Evolutionary conservation across 2,888 invertebrate genomes (phyloP), one percentile per base, ranked within the genome.

Genomic region (Scaptomyza tumidula): DNA sequence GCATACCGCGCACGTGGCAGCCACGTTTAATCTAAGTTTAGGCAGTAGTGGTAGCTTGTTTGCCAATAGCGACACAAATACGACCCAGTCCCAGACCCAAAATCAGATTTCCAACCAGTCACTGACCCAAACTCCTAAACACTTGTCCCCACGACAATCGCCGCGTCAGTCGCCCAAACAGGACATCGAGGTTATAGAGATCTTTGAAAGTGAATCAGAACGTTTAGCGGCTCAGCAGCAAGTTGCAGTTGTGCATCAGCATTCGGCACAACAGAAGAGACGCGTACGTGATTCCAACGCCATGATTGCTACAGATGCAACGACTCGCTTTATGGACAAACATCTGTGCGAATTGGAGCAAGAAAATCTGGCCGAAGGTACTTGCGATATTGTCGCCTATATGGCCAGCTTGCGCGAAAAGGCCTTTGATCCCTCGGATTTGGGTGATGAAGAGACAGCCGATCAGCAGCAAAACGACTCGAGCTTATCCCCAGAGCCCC

Each of bases 351-450:
- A 92, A 63, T 84, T 92, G 50, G 91, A 92, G 75, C 91, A 90
- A 67, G 92, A 92, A 80, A 86, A 91, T 72, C 71, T 91, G 61
- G 89, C 90, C 14, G 91, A 90, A 7, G 90, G 88, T 24, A 92
- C 91, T 11, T 92, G 90, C 67, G 92, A 92, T 78, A 92, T 92
- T 59, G 92, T 89, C 37, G 89, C 91, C 54, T 92, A 92, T 49
- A 92, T 92, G 92, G 92, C 91, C 41, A 92, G 92, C 64, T 79
- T 92, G 11, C 90, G 91, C 14, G 92, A 92, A 63, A 91, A 92
- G 65, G 84, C 92, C 14, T 83, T 92, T 10, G 92, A 92, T 71
- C 87, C 90, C 0, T 82, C 89, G 35, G 91, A 91, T 27, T 48
- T 73, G 0, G 77, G 78, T 31, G 85, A 83, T 45, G 85, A 83